Conservation (phyloP, 2,888 invertebrate species). For the Aspidiotus destructor region DNA sequence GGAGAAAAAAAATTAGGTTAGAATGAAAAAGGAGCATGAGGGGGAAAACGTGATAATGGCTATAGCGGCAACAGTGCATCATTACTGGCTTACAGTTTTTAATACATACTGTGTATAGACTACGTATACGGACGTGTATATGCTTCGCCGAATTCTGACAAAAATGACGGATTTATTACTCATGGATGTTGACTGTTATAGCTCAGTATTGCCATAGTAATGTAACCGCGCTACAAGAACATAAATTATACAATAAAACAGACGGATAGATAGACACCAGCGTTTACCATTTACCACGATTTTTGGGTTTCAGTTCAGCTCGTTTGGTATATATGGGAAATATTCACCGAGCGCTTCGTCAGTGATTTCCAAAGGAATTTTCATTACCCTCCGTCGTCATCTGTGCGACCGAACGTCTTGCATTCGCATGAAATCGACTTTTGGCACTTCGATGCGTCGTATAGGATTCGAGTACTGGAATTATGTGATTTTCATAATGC, state of each 20-base stretch:
- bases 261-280: slow-evolving; percentile 31
- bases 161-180: slow-evolving; percentile 33
- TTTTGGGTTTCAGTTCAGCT: slow-evolving; percentile 29
- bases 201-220: slow-evolving; percentile 29
- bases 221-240: slow-evolving; percentile 31
- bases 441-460: too few species aligned
- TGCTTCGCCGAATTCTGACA: slow-evolving; percentile 31
- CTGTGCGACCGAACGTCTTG: too few species aligned
- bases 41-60: slow-evolving; percentile 8
- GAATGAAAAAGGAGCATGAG: not conserved
- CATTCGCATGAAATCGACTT: too few species aligned
- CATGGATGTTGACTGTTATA: slow-evolving; percentile 33
- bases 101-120: slow-evolving; percentile 20
- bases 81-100: slow-evolving; percentile 3
- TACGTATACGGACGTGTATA: not conserved
- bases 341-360: slow-evolving; percentile 17
- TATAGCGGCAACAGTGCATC: slow-evolving; percentile 23
- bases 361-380: slow-evolving; percentile 30
- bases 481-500: too few species aligned
- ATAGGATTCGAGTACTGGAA: too few species aligned
- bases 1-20: slow-evolving; percentile 6
- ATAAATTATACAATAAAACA: slow-evolving; percentile 33
- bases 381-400: too few species aligned
- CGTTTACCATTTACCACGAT: slow-evolving; percentile 32
- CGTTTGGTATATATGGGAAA: slow-evolving; percentile 22